These are phyloP conservation scores for Amblyornis subalaris DNA, from an alignment of 2,113 vertebrate species.

Conservation along the genomic window DNA sequence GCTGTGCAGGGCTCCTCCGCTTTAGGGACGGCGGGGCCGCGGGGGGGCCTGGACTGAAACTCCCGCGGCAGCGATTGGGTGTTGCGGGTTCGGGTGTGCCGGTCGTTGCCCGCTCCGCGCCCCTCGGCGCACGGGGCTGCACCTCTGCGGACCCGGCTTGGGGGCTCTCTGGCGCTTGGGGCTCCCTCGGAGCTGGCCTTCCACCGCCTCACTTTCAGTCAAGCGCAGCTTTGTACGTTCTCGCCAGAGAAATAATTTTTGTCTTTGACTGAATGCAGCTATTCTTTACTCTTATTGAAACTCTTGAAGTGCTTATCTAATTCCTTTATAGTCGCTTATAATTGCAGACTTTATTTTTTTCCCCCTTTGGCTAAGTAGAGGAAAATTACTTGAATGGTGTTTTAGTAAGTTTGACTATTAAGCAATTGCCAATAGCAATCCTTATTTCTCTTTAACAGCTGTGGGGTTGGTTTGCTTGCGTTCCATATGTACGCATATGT, in stretches of 20 bases:
- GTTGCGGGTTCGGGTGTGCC: neutral
- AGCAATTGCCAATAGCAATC: constrained; percentile 4
- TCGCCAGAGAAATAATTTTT: neutral
- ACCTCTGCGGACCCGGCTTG: neutral
- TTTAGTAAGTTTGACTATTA: constrained; percentile 56
- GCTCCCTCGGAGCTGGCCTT: neutral
- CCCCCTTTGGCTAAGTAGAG: constrained; percentile 21
- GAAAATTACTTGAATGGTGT: constrained; percentile 45
- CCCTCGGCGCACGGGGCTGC: neutral
- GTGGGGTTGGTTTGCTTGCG: neutral
- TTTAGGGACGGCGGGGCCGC: neutral
- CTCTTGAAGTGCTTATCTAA: constrained; percentile 46
- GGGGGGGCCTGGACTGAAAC: accelerated
- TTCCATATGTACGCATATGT: accelerated
- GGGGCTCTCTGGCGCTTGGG: neutral
- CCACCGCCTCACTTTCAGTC: neutral
- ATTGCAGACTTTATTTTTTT: neutral
- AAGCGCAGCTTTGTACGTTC: too few relatives aligned
- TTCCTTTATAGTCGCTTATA: constrained; percentile 23
- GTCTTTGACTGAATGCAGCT: neutral
- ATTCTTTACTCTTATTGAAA: neutral
- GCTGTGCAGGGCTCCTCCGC: neutral
- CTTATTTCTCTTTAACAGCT: neutral
- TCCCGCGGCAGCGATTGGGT: neutral
- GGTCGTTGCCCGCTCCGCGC: neutral